Evolutionary conservation across 2,888 invertebrate species (phyloP), one percentile per base, ranked within the genome.

Genomic region (Acholoe squamosa): DNA sequence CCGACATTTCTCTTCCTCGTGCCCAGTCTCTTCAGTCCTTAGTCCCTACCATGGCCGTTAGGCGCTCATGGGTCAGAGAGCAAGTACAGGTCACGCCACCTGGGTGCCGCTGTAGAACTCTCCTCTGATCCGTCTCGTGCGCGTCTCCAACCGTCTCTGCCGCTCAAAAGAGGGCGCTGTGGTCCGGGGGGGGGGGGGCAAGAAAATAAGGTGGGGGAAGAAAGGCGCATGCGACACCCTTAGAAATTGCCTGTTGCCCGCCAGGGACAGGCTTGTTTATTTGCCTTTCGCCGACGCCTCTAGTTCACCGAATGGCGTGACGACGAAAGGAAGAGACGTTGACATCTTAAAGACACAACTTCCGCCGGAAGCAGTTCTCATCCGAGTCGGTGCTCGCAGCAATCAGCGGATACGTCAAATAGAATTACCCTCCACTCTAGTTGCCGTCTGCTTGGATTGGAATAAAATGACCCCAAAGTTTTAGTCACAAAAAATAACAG

Each of bases 41-140:
- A 43, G 80, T 80, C 16, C 25, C 80, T n/a, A 43, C 80, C 16
- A 22, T 25, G 16, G 80, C 80, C 80, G 80, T 43, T 43, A 33
- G 80, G 80, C 3, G 80, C 34, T 43, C 80, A 3, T 10, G 34
- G 80, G 80, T 80, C 80, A 80, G 43, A 80, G 80, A 80, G 80
- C 80, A 43, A 80, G 80, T 22, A 43, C 80, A 43, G 80, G 80
- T 80, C 80, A 80, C 80, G 80, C 80, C 80, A 80, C 25, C 80
- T 80, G 80, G 80, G 80, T 80, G 80, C 43, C 80, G 19, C 80
- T 19, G 80, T 34, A 34, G 80, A 80, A 80, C 80, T 80, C 33
- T 80, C 34, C 80, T 80, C 80, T 34, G 80, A 80, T 80, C 80
- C 80, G 19, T 80, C 80, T 80, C 80, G 80, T 80, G 80, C 80